Evolutionary conservation across 2,888 invertebrate genomes (phyloP).

Genomic region (Cephus runcator): DNA sequence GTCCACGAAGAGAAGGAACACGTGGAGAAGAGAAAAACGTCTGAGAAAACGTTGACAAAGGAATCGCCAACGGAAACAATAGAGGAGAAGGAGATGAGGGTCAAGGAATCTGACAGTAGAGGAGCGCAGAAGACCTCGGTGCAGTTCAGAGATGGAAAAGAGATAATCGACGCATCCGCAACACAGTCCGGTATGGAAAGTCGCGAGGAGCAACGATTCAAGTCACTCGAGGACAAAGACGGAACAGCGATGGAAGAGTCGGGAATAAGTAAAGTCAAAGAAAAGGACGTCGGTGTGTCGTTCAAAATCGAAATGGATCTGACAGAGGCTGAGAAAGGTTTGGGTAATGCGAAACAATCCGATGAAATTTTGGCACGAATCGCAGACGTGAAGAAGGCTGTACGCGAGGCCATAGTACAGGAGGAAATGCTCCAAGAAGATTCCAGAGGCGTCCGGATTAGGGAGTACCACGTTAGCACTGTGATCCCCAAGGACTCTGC

Average conservation of each 20-base stretch:
- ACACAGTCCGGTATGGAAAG: slow-evolving; percentile 37
- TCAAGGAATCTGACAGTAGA: slow-evolving; percentile 41
- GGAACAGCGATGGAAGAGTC: slow-evolving; percentile 43
- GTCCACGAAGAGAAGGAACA: slow-evolving; percentile 52
- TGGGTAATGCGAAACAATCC: neutral
- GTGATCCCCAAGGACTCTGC: neutral
- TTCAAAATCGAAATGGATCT: slow-evolving; percentile 48
- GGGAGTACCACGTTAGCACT: neutral
- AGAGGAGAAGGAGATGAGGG: slow-evolving; percentile 43
- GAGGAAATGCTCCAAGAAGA: slow-evolving; percentile 41
- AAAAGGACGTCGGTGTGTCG: slow-evolving; percentile 46
- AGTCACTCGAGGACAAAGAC: slow-evolving; percentile 43
- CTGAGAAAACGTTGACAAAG: slow-evolving; percentile 44
- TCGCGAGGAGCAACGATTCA: slow-evolving; percentile 37
- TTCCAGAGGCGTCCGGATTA: slow-evolving; percentile 4
- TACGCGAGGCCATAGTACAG: slow-evolving; percentile 34
- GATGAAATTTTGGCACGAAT: neutral
- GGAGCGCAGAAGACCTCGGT: slow-evolving; percentile 46
- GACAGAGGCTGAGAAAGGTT: slow-evolving; percentile 18
- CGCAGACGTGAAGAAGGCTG: slow-evolving; percentile 29
- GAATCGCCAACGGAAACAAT: slow-evolving; percentile 47
- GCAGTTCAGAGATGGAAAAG: slow-evolving; percentile 43
- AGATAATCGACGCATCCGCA: slow-evolving; percentile 50
- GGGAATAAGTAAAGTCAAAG: slow-evolving; percentile 37
- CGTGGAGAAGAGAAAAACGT: slow-evolving; percentile 45